These are phyloP conservation scores for Drosophila nigritarsus DNA, from an alignment of 2,888 invertebrate species.

Conservation along the genomic window DNA sequence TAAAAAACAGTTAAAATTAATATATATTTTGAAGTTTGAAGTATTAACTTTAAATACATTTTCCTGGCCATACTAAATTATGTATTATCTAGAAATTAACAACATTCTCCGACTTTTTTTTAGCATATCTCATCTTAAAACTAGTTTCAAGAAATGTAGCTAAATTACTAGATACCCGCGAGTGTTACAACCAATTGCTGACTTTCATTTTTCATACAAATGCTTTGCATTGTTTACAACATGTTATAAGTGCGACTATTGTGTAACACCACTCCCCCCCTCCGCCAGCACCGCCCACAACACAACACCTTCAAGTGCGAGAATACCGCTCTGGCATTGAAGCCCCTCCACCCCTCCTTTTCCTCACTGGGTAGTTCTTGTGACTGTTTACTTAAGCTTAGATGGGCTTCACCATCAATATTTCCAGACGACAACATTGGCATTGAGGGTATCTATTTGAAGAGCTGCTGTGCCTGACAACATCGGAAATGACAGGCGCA, in stretches of 20 bases:
- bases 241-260: slow-evolving; percentile 40
- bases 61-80: background rate
- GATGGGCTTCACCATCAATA: slow-evolving; percentile 28
- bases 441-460: slow-evolving; percentile 61
- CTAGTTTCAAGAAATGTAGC: background rate
- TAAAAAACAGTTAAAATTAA: background rate
- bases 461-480: slow-evolving; percentile 56
- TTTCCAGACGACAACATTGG: slow-evolving; percentile 48
- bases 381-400: slow-evolving; percentile 44
- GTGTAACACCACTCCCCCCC: slow-evolving; percentile 6
- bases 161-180: background rate
- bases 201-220: slow-evolving; percentile 41
- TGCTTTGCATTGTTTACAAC: slow-evolving; percentile 36
- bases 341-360: background rate
- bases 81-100: background rate
- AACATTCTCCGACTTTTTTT: background rate
- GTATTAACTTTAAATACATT: background rate
- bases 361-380: slow-evolving; percentile 26
- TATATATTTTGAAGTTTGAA: too few relatives aligned
- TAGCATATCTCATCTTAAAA: background rate
- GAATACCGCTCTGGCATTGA: slow-evolving; percentile 40
- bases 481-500: slow-evolving; percentile 43
- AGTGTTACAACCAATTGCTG: slow-evolving; percentile 17
- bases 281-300: too few relatives aligned
- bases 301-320: slow-evolving; percentile 23